phyloP scores from a whole-genome alignment of 64 coral and sea anemone species.

The Cladopsammia gracilis region DNA sequence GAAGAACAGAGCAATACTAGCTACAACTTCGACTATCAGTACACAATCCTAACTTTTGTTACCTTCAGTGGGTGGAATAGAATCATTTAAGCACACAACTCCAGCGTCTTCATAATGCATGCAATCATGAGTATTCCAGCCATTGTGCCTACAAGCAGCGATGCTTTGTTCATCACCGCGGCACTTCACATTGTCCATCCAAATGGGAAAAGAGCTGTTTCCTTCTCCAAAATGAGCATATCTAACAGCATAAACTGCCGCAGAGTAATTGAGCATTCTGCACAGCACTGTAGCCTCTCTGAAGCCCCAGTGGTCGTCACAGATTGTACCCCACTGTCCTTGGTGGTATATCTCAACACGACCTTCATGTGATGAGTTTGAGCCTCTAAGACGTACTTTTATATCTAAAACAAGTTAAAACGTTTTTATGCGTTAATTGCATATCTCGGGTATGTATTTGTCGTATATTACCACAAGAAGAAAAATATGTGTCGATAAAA shows the following conservation, averaged over 20 bases:
- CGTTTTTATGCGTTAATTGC: no score
- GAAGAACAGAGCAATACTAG: no score
- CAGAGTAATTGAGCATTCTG: conserved; percentile 69
- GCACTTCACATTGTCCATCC: conserved; percentile 74
- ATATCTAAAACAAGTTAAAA: neutral
- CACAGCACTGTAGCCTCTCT: conserved; percentile 77
- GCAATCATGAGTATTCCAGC: conserved; percentile 54
- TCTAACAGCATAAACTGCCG: neutral
- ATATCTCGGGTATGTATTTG: no score
- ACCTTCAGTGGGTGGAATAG: neutral
- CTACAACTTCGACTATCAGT: no score
- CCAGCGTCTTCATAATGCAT: conserved; percentile 39
- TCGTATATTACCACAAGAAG: neutral
- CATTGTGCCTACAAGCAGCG: conserved; percentile 55
- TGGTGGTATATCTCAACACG: conserved; percentile 78
- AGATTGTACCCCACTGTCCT: conserved; percentile 79
- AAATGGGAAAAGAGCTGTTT: conserved; percentile 25
- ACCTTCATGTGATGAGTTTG: conserved; percentile 49
- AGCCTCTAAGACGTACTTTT: conserved; percentile 55
- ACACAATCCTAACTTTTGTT: neutral
- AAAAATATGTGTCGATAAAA: no score
- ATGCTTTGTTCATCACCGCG: neutral
- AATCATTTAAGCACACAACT: conserved; percentile 6
- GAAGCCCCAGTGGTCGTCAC: conserved; percentile 53
- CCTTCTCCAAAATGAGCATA: conserved; percentile 33